Evolutionary conservation across 2,888 invertebrate genomes (phyloP), one percentile per base, ranked within the genome.

Genomic region (Apamea anceps): DNA sequence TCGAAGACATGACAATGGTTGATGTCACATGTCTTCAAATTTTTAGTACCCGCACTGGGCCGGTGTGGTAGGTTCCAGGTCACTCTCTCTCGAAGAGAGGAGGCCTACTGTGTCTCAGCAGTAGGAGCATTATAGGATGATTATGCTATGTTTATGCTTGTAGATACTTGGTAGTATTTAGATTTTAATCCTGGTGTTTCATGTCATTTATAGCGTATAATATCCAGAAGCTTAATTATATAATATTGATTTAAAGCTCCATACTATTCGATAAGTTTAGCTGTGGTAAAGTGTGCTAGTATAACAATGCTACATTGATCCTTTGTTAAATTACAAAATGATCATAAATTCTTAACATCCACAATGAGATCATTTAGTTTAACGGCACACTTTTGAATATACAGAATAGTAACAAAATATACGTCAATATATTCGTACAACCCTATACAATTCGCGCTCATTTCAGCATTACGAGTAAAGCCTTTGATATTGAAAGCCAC

Each of bases 401-500:
- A 28, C 2, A 42, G 63, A 32, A 2, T 32, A 63, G 21, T 51
- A n/a, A 28, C 18, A 65, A 37, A 45, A 21, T 37, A 60, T 32
- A 65, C 7, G 37, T 72, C 10, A 80, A 66, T 32, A 60, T n/a
- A n/a, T n/a, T n/a, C n/a, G n/a, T 8, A 80, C 12, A 60, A 68
- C 42, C 37, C 32, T 37, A 28, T 60, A 70, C 13, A 73, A 73
- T 45, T 42, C 45, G 21, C 10, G 13, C n/a, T 70, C 65, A 28
- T 66, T 72, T 67, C 42, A 77, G 28, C 42, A 48, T 28, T 54
- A 63, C 51, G 75, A 73, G 70, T 75, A 85, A 67, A 82, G 66
- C 63, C 62, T 79, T 73, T 72, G 37, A 48, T 65, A 57, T n/a
- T 62, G 25, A 77, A 85, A 37, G 25, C 5, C 37, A 45, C 18